Percentiles rank a stretch among this genome's conserved stretches.
Conservation (phyloP, 64 coral and sea anemone species). For the Pocillopora verrucosa region DNA sequence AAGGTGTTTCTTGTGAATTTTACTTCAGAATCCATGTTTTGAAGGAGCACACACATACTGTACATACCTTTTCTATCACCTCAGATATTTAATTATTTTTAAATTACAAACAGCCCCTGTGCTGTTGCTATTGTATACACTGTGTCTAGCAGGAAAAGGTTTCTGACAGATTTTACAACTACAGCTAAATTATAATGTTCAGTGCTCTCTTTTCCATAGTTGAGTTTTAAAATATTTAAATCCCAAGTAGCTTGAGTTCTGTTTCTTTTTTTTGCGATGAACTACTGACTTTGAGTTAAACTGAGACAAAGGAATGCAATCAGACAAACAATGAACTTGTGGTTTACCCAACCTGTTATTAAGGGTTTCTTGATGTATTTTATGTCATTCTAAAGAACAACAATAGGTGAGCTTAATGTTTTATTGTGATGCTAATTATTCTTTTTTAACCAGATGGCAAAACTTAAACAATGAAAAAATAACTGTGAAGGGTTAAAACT, state of each 20-base stretch:
- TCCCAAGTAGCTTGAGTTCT: no score
- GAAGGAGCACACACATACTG: background rate
- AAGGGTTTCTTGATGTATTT: background rate
- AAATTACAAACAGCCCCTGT: background rate
- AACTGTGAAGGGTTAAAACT: no score
- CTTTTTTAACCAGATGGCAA: background rate
- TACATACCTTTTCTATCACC: background rate
- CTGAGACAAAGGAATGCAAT: background rate
- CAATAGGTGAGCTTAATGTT: background rate
- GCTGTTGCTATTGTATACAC: background rate
- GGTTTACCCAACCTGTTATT: background rate
- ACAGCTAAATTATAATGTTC: background rate
- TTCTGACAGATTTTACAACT: background rate
- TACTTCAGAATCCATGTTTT: background rate
- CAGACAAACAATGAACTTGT: background rate
- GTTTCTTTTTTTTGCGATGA: no score
- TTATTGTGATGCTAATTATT: conserved; percentile 24
- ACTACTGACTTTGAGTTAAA: background rate
- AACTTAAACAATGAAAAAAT: background rate
- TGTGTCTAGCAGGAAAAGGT: background rate
- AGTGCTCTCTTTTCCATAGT: background rate
- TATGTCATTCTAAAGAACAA: background rate
- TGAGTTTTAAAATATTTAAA: background rate
- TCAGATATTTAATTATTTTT: background rate
- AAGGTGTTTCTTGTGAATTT: no score